Conservation (phyloP, 2,888 invertebrate species). For the Cataglyphis rosenhaueri region DNA sequence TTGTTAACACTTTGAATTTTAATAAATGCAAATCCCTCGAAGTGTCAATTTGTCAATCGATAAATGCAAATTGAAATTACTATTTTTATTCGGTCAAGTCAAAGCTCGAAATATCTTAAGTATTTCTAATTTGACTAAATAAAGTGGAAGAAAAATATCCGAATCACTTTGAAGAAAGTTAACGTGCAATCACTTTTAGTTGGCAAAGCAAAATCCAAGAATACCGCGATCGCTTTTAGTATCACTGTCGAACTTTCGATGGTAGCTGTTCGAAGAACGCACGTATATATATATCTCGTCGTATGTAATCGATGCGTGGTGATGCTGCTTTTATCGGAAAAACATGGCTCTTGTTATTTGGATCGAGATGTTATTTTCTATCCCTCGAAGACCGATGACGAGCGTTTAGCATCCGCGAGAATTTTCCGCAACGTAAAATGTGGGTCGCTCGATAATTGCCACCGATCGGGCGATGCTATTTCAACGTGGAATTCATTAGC, state of each 20-base stretch:
- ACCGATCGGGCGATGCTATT: conserved; percentile 78
- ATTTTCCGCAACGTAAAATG: conserved; percentile 69
- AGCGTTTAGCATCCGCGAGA: conserved; percentile 57
- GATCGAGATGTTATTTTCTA: conserved; percentile 27
- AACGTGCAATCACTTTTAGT: background rate
- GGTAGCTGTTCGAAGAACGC: background rate
- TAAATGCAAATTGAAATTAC: background rate
- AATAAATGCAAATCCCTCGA: background rate
- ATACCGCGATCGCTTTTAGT: conserved; percentile 3
- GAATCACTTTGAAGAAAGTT: background rate
- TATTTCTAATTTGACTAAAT: conserved; percentile 6
- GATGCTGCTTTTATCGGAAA: conserved; percentile 24
- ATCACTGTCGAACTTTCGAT: background rate
- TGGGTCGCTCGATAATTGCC: conserved; percentile 81
- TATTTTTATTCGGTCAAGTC: background rate
- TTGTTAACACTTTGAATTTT: background rate
- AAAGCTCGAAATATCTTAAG: background rate
- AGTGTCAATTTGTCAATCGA: background rate
- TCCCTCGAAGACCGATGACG: conserved; percentile 44
- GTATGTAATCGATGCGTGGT: conserved; percentile 15
- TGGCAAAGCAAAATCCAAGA: background rate
- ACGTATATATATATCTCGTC: background rate
- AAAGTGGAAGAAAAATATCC: background rate
- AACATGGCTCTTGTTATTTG: conserved; percentile 23
- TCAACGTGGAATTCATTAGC: conserved; percentile 80